Evolutionary conservation across 2,888 invertebrate species (phyloP), one percentile per base, ranked within the genome.

Genomic region (Andrena bicolor): DNA sequence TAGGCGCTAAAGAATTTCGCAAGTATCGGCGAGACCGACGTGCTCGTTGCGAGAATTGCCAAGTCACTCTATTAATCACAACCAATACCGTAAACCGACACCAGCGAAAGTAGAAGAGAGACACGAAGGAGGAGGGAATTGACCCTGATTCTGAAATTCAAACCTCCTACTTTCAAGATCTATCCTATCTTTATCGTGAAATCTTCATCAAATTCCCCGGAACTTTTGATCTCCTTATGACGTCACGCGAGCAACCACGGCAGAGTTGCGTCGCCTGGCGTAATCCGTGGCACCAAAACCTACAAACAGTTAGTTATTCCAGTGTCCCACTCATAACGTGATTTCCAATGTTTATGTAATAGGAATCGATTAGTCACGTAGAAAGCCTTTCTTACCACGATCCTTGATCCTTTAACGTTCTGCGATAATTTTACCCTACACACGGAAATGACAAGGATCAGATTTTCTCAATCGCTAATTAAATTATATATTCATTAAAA

Each of bases 1-100:
- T 76, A 69, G 75, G 61, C 64, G 73, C 70, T 75, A 74, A 82
- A 72, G 66, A 6, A 49, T 85, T 72, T 85, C 82, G 80, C 75
- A 82, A 85, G 51, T 58, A 74, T 77, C 2, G 63, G 28, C 74
- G 61, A 30, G 64, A 51, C 65, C 60, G 13, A 56, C 32, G 75
- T 70, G 85, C 76, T 69, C 60, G 8, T 80, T 75, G 71, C 48
- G 75, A 79, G 84, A 84, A 78, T 64, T 16, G 61, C 75, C 53
- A 66, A 66, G 82, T 87, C 79, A 84, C 49, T 66, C 68, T 48
- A 60, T 75, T 75, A 81, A 35, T 56, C 65, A 41, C 41, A 56
- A 56, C 64, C 5, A 53, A 13, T 30, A 53, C 65, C 75, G 56
- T 60, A 53, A 20, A 41, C 32, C 70, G 20, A 53, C 60, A 28